These are phyloP conservation scores for Pelodytes ibericus DNA, from an alignment of 2,797 vertebrate genomes.

Conservation along the genomic window DNA sequence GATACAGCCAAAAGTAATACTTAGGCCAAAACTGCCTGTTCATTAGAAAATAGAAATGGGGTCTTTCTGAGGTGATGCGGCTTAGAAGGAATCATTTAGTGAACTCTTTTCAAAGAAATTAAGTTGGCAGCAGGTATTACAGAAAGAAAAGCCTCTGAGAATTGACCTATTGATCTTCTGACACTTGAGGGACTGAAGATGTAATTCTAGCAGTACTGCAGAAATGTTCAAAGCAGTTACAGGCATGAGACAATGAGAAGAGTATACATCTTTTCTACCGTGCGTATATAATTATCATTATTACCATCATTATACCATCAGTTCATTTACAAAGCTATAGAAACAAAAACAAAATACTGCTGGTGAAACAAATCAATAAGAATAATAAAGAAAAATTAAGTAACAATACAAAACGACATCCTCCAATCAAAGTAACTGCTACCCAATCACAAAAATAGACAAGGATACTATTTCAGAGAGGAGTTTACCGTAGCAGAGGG, in stretches of 20 bases:
- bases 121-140: background rate
- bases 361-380: too few relatives aligned
- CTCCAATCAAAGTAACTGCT: too few relatives aligned
- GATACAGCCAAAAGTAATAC: background rate
- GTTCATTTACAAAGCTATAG: too few relatives aligned
- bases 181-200: rapidly evolving
- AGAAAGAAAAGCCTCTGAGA: background rate
- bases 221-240: background rate
- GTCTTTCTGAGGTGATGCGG: background rate
- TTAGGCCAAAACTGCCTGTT: background rate
- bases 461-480: too few relatives aligned
- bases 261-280: too few relatives aligned
- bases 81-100: background rate
- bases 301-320: too few relatives aligned
- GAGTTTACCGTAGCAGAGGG: too few relatives aligned
- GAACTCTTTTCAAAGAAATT: background rate
- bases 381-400: too few relatives aligned
- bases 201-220: background rate
- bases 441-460: too few relatives aligned
- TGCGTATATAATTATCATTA: too few relatives aligned
- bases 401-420: too few relatives aligned
- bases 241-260: background rate
- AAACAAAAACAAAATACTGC: too few relatives aligned
- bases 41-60: background rate
- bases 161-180: background rate